Base-by-base conservation (phyloP, 2,888 invertebrate species). In the Sympetrum striolatum region DNA sequence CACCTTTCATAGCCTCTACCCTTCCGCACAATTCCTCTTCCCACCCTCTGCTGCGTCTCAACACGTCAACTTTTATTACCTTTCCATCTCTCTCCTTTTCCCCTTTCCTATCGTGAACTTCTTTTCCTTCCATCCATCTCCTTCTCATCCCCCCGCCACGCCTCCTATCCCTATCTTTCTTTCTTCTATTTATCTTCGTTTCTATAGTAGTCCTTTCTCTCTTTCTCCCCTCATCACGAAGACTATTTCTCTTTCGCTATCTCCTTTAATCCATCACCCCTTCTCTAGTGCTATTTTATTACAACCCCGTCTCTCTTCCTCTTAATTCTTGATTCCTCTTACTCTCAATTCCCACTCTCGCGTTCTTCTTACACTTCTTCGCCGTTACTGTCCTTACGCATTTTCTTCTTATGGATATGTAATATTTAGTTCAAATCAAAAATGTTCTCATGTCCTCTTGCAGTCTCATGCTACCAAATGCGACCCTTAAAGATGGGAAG, bases 51-150 rank as follows among this genome's bases (percentile, higher is more conserved):
- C 39, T 37, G 39, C 25, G n/a, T 48, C 22, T 81, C 81, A 12
- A 81, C 25, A 22, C 81, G 44, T 81, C 81, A 44, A 39, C 39
- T 81, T 81, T 44, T n/a, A 81, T 81, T 81, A 48, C 81, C 81
- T 81, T 48, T 48, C 81, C 81, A 81, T 81, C n/a, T 39, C 81
- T 81, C 81, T 81, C 44, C 25, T 14, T 48, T 25, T 8, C 14
- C 81, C 25, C 81, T 25, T 25, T 81, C 81, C 39, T 37, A 37
- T 80, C 53, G n/a, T 18, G 35, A 80, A 80, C 37, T 39, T 22
- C 22, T 80, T 37, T 37, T 39, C 80, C 80, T 39, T 80, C 22
- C 22, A 35, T 39, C 80, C 80, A 80, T 35, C 80, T 80, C 80
- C 18, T 39, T 37, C 25, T 25, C 80, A 80, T 35, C 80, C 12